phyloP scores from a whole-genome alignment of 2,113 vertebrate species.

The Aythya baeri region DNA sequence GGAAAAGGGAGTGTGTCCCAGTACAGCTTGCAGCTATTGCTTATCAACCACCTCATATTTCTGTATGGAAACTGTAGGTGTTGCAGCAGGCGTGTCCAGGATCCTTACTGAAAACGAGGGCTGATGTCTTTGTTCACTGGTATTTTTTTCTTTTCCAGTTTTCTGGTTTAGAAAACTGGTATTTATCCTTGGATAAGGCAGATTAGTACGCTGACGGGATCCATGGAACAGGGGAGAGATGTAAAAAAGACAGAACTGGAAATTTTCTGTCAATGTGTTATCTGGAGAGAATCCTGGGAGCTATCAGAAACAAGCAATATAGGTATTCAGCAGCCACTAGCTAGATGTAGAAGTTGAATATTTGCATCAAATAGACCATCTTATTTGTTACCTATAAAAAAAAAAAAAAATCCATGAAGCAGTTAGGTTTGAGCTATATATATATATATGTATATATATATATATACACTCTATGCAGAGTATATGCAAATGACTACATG shows the following conservation, averaged over 20 bases:
- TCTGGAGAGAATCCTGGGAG: not conserved
- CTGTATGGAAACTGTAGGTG: not conserved
- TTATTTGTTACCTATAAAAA: not conserved
- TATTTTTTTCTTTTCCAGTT: not conserved
- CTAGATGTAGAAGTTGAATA: not conserved
- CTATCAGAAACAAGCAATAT: not conserved
- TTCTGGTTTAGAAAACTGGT: not conserved
- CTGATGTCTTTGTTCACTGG: not conserved
- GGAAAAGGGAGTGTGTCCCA: not conserved
- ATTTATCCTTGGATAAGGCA: not conserved
- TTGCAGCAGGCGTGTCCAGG: not conserved
- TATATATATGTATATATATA: too few relatives aligned
- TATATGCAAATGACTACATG: not conserved
- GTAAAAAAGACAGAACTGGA: not conserved
- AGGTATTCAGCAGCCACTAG: not conserved
- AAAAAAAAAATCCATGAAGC: not conserved
- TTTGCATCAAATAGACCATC: not conserved
- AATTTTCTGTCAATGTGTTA: not conserved
- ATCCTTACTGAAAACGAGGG: not conserved
- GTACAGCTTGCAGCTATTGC: not conserved
- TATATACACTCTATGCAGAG: not conserved
- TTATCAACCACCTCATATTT: not conserved
- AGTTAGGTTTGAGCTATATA: not conserved
- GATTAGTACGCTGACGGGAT: not conserved
- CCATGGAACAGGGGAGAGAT: not conserved